These are phyloP conservation scores for Carapus acus DNA, from an alignment of 2,797 vertebrate species.

Conservation along the genomic window DNA sequence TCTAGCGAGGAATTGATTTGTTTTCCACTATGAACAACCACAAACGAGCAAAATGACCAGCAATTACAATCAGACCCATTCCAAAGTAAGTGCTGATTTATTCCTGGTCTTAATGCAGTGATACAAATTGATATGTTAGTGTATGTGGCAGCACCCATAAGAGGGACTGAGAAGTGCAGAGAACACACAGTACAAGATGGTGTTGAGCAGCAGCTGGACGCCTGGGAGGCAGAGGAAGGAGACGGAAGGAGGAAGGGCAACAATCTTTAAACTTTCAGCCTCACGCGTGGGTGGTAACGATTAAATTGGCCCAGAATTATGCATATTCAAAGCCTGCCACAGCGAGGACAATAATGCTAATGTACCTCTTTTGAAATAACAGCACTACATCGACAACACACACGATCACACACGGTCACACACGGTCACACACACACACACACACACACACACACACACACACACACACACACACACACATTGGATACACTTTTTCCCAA, in stretches of 20 bases:
- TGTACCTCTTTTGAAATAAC: too few species aligned
- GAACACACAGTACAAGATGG: not conserved
- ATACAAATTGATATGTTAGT: too few species aligned
- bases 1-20: too few species aligned
- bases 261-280: slow-evolving; percentile 27
- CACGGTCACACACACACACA: slow-evolving; percentile 4
- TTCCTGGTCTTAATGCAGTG: too few species aligned
- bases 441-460: slow-evolving; percentile 1
- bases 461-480: slow-evolving; percentile 9
- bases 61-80: too few species aligned
- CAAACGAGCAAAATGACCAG: too few species aligned
- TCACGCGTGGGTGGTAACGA: slow-evolving; percentile 29
- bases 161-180: not conserved
- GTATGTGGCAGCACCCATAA: too few species aligned
- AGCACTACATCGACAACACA: too few species aligned
- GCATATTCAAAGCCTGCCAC: slow-evolving; percentile 16
- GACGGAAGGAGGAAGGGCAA: not conserved
- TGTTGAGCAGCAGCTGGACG: slow-evolving; percentile 1
- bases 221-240: not conserved
- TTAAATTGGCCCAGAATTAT: slow-evolving; percentile 34
- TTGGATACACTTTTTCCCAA: too few species aligned
- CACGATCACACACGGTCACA: slow-evolving; percentile 2
- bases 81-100: too few species aligned
- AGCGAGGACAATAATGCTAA: slow-evolving; percentile 36
- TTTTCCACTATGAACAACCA: too few species aligned